These are phyloP conservation scores for Dasypus novemcinctus DNA, from an alignment of 2,113 vertebrate genomes.

Conservation along the genomic window DNA sequence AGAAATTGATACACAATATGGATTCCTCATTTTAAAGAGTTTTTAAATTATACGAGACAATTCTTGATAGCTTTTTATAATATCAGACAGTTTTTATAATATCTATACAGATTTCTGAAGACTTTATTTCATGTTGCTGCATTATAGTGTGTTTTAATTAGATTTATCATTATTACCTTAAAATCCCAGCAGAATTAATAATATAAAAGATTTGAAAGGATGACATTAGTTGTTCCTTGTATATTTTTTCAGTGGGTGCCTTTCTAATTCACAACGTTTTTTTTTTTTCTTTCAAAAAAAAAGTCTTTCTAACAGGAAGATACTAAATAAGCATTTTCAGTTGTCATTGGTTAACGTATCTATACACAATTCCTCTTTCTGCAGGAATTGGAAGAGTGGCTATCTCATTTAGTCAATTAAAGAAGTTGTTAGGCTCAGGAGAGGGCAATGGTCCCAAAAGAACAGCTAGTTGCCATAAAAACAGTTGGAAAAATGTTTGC, in stretches of 20 bases:
- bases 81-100: neutral
- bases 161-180: neutral
- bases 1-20: neutral
- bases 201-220: neutral
- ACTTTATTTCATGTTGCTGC: neutral
- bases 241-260: neutral
- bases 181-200: neutral
- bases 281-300: neutral
- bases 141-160: neutral
- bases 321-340: neutral
- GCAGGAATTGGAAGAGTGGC: neutral
- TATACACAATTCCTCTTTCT: neutral
- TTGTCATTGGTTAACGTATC: neutral
- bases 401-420: conserved; percentile 12
- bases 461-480: neutral
- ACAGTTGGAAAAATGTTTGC: neutral
- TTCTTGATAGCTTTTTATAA: neutral
- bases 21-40: neutral
- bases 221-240: too few species aligned
- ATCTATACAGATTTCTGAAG: neutral
- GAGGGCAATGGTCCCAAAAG: neutral
- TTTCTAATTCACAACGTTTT: neutral
- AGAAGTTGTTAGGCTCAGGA: neutral
- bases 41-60: conserved; percentile 9
- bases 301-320: neutral